Percentiles rank a stretch among this genome's conserved stretches.
Conservation (phyloP, 2,113 vertebrate species). For the Ciconia boyciana region DNA sequence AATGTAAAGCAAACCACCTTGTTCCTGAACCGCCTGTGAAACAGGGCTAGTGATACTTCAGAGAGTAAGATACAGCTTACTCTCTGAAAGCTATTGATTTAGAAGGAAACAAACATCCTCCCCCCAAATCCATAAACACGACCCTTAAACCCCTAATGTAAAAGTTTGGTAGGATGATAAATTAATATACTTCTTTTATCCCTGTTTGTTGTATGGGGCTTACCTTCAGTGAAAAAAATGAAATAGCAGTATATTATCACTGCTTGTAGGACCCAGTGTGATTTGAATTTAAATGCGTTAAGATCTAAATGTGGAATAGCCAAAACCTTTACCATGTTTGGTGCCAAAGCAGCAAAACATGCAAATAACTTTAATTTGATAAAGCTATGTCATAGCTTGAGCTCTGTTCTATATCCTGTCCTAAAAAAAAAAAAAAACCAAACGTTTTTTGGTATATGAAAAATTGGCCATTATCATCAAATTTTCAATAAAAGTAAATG, state of each 20-base stretch:
- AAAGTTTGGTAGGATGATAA: background rate
- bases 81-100: background rate
- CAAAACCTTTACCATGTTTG: background rate
- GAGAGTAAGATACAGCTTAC: no score
- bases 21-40: background rate
- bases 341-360: background rate
- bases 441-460: accelerated
- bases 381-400: background rate
- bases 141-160: background rate
- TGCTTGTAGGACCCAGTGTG: background rate
- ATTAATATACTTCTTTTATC: background rate
- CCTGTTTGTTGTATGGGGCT: background rate
- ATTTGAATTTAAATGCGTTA: background rate
- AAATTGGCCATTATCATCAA: background rate
- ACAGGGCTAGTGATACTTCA: accelerated
- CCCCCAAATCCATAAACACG: background rate
- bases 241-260: background rate
- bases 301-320: background rate
- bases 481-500: background rate
- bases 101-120: background rate
- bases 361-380: background rate
- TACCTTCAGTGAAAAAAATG: background rate
- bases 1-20: background rate
- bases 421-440: background rate
- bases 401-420: background rate